Base-by-base conservation (phyloP, 2,888 invertebrate species). In the Caenorhabditis doughertyi region DNA sequence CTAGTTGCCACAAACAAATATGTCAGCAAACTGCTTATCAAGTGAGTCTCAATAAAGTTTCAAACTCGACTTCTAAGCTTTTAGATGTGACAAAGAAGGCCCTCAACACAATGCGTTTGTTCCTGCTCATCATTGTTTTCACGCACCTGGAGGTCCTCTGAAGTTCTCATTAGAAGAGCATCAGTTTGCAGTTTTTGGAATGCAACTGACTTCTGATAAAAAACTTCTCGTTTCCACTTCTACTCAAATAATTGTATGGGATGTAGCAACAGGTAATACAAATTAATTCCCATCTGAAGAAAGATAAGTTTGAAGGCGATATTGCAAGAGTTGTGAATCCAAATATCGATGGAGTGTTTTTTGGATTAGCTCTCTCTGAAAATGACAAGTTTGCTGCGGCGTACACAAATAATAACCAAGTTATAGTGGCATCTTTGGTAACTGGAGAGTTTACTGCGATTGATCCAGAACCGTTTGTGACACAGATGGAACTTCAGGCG, bases 131-230 rank as follows among this genome's bases (percentile, higher is more conserved):
- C 98, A 98, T 92, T 98, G 97, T 90, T 93, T 98, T 83, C 98
- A 98, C 92, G 98, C 98, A 0, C 98, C 98, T n/a, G 98, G 98
- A 55, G 98, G 98, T 1, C 98, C 98, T 0, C 93, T 98, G 5
- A 98, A 98, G 95, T 98, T 97, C 92, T 98, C 98, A 0, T 93
- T 98, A 55, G 98, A 98, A 93, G 98, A 98, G 0, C 98, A 99
- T 92, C 97, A 97, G 92, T 99, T 98, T 92, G 98, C 98, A 0
- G 96, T 97, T 0, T 97, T 97, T 92, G 96, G 95, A 1, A 96
- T 97, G 92, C 95, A 95, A 13, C 92, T 97, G 29, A 97, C 97
- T 8, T 95, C 96, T 0, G 97, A 97, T 93, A 95, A 95, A 89
- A 95, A 96, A 29, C 96, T 97, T 92, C 95, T 99, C 85, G 96